Percentiles rank a stretch among this genome's conserved stretches.
These are phyloP conservation scores for Graphium colonna DNA, from an alignment of 2,888 invertebrate species.

Conservation along the genomic window DNA sequence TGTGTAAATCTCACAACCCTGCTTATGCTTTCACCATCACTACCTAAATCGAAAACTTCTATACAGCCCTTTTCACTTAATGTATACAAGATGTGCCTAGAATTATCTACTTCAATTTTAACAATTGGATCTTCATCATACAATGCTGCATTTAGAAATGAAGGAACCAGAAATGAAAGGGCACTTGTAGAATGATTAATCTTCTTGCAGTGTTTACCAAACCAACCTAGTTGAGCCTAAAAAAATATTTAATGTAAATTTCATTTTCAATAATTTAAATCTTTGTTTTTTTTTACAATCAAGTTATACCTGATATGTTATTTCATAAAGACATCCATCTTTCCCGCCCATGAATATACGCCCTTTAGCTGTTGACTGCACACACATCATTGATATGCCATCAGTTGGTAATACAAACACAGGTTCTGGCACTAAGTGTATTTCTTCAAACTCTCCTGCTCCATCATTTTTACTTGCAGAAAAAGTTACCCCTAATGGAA, in stretches of 20 bases:
- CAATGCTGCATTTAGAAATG: slow-evolving; percentile 91
- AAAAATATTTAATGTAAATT: slow-evolving; percentile 18
- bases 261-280: neutral
- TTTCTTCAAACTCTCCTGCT: slow-evolving; percentile 82
- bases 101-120: slow-evolving; percentile 93
- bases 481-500: slow-evolving; percentile 75
- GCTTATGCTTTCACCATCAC: slow-evolving; percentile 85
- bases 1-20: slow-evolving; percentile 88
- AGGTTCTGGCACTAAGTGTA: slow-evolving; percentile 96
- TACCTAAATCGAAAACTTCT: slow-evolving; percentile 94
- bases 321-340: slow-evolving; percentile 97
- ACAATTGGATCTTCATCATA: slow-evolving; percentile 93
- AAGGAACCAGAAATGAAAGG: slow-evolving; percentile 92
- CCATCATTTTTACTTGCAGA: slow-evolving; percentile 69
- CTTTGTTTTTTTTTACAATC: too few species aligned
- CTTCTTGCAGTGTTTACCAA: slow-evolving; percentile 96
- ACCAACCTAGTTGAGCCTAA: slow-evolving; percentile 93
- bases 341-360: slow-evolving; percentile 96
- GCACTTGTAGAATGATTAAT: slow-evolving; percentile 95
- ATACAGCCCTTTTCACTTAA: slow-evolving; percentile 93
- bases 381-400: slow-evolving; percentile 90
- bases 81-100: slow-evolving; percentile 92
- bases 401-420: slow-evolving; percentile 95
- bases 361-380: slow-evolving; percentile 90
- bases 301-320: slow-evolving; percentile 90